Base-by-base conservation (phyloP, 2,113 vertebrate genomes). In the Laticauda laticaudata region DNA sequence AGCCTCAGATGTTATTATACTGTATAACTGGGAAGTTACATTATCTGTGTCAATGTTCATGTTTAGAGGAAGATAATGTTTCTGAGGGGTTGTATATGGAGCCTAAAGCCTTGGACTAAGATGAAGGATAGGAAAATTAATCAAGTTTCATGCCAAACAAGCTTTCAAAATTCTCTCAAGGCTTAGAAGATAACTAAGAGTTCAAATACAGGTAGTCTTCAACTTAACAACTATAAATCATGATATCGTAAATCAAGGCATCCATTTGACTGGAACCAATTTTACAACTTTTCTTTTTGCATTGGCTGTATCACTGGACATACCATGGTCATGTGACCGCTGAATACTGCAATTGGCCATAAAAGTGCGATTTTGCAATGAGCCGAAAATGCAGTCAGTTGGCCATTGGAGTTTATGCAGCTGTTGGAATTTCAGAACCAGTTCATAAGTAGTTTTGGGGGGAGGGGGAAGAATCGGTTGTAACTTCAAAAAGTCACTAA, bases 281-380 rank as follows among this genome's bases (percentile, higher is more conserved):
- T 69, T 69, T 69, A 69, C 2, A 0, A n/a, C 12, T 15, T 69
- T 69, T 69, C 7, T 51, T 51, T 51, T 69, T 69, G 29, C 64
- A 69, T 29, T n/a, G 64, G 2, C n/a, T 34, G 5, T 69, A 69
- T 69, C 29, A 69, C n/a, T 69, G 29, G 64, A 69, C 64, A 69
- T 34, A 69, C 4, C 4, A 15, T 15, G 2, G 12, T 6, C 64
- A n/a, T 0, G 1, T 69, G 12, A n/a, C 64, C 0, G 2, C 64
- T 69, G 64, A 69, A 69, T 69, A 69, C 5, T 69, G 61, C 61
- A 69, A 69, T 4, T 69, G 29, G 64, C 29, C 64, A 69, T 69
- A 34, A 69, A 69, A 29, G 64, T 69, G 64, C n/a, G 64, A 14
- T 69, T 69, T 69, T 69, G 64, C 64, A 69, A n/a, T 15, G 29